These are phyloP conservation scores for Phortica okadai DNA, from an alignment of 2,888 invertebrate genomes.

Conservation along the genomic window DNA sequence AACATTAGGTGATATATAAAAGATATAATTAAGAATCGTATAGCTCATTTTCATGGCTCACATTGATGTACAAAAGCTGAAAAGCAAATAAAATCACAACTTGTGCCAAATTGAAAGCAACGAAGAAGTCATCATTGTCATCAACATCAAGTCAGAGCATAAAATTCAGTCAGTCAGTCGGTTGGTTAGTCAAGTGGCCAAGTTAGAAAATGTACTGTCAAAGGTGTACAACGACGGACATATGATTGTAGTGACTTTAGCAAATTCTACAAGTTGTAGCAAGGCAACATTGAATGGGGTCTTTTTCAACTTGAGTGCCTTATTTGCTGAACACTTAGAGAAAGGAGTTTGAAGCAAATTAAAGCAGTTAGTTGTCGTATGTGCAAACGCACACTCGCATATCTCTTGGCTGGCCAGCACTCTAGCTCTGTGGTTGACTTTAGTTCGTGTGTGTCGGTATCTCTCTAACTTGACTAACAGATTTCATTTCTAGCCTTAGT, in stretches of 20 bases:
- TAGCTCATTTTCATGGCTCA: background rate
- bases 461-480: background rate
- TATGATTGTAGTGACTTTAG: background rate
- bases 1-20: background rate
- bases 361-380: constrained; percentile 14
- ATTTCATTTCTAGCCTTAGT: background rate
- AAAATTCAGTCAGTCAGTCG: background rate
- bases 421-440: background rate
- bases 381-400: background rate
- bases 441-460: background rate
- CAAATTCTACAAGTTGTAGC: background rate
- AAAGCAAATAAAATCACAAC: constrained; percentile 20
- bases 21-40: background rate
- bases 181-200: background rate
- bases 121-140: background rate
- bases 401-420: background rate
- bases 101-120: constrained; percentile 25
- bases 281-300: background rate
- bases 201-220: background rate
- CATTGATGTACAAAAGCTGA: background rate
- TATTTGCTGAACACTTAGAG: constrained; percentile 29
- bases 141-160: background rate
- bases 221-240: background rate
- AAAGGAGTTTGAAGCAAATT: constrained; percentile 18
- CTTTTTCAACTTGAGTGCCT: constrained; percentile 17